These are phyloP conservation scores for Centroberyx gerrardi DNA, from an alignment of 2,797 vertebrate genomes.

Conservation along the genomic window DNA sequence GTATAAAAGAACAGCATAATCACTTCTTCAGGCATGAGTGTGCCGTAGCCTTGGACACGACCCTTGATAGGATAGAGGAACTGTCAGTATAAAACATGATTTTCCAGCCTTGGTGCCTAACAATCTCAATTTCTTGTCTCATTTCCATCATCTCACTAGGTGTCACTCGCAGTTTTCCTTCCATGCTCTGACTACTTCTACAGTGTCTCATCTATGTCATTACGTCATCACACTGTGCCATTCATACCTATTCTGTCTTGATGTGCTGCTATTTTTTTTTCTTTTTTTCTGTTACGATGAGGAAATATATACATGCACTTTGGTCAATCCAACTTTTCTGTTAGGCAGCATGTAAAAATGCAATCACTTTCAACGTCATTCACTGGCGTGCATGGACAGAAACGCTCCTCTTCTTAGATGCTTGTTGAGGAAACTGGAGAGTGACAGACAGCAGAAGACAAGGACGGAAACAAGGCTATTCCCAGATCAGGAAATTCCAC, in stretches of 20 bases:
- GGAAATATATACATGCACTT: conserved; percentile 70
- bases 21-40: conserved; percentile 37
- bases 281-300: conserved; percentile 23
- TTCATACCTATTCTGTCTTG: neutral
- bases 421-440: conserved; percentile 28
- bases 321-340: conserved; percentile 63
- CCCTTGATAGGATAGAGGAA: conserved; percentile 19
- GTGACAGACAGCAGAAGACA: conserved; percentile 21
- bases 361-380: conserved; percentile 17
- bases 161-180: conserved; percentile 10
- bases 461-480: conserved; percentile 28
- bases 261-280: neutral
- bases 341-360: conserved; percentile 56
- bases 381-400: conserved; percentile 29
- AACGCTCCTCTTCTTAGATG: conserved; percentile 2
- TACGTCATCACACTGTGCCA: neutral
- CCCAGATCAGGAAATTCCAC: conserved; percentile 20
- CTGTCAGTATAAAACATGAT: conserved; percentile 40
- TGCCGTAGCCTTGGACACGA: conserved; percentile 14
- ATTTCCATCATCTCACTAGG: neutral
- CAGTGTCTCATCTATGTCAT: conserved; percentile 7
- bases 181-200: neutral
- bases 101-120: neutral
- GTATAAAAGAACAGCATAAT: conserved; percentile 65
- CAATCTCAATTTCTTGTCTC: neutral